These are phyloP conservation scores for Panorpa germanica DNA, from an alignment of 2,888 invertebrate genomes.

Conservation along the genomic window DNA sequence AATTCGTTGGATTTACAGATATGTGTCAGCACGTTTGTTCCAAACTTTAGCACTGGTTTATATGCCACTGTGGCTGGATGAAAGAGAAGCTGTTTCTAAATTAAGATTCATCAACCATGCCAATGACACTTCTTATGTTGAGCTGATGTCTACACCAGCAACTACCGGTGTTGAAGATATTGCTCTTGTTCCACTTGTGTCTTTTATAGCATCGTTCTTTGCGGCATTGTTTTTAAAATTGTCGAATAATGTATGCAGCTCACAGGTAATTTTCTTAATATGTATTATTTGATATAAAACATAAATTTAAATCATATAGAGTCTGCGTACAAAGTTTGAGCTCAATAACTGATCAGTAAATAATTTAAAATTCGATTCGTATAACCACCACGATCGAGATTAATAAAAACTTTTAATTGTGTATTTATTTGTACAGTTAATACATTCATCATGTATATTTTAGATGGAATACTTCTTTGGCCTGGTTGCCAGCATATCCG, in stretches of 20 bases:
- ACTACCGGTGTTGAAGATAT: conserved; percentile 38
- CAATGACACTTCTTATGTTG: conserved; percentile 11
- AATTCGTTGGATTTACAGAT: conserved; percentile 32
- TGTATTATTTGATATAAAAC: conserved; percentile 6
- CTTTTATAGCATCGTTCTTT: conserved; percentile 59
- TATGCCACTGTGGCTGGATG: conserved; percentile 71
- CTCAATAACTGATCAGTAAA: too few relatives aligned
- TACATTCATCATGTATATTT: too few relatives aligned
- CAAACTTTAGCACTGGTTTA: conserved; percentile 77
- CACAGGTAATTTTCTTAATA: conserved; percentile 1
- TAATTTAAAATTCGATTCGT: too few relatives aligned
- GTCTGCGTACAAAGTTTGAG: too few relatives aligned
- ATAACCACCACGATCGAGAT: too few relatives aligned
- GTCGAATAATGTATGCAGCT: conserved; percentile 31
- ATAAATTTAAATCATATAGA: neutral
- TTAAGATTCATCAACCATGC: too few relatives aligned
- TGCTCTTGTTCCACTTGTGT: conserved; percentile 60
- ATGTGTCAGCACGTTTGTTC: conserved; percentile 75
- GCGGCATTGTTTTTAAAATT: conserved; percentile 55
- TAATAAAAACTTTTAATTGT: too few relatives aligned
- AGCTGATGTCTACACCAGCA: conserved; percentile 13
- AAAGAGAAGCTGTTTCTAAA: conserved; percentile 32
- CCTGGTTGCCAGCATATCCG: conserved; percentile 34
- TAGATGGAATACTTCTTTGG: conserved; percentile 46
- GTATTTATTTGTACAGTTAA: conserved; percentile 7